phyloP scores from a whole-genome alignment of 1,140 invertebrate species.

The Cyclina sinensis region DNA sequence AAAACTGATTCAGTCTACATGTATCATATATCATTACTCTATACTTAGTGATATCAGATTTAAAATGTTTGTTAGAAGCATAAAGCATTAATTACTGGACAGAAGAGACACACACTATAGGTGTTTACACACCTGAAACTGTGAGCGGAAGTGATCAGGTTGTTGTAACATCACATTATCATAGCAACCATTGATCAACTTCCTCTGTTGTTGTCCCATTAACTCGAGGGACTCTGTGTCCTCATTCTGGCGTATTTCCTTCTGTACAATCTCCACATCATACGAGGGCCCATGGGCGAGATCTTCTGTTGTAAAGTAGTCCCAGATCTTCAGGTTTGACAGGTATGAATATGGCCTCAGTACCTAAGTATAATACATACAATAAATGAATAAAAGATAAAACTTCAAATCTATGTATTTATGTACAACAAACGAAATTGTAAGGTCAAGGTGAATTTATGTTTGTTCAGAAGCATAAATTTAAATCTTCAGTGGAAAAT shows the following conservation, averaged over 20 bases:
- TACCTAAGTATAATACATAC: constrained; percentile 88
- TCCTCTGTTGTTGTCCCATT: constrained; percentile 74
- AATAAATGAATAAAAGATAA: no score
- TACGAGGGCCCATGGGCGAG: constrained; percentile 96
- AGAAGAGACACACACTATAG: no score
- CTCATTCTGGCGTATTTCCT: constrained; percentile 78
- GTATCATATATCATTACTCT: no score
- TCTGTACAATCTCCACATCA: constrained; percentile 92
- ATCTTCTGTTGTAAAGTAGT: constrained; percentile 97
- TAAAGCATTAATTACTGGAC: no score
- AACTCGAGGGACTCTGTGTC: constrained; percentile 79
- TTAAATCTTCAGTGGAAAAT: no score
- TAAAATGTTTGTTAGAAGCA: no score
- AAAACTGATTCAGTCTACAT: no score
- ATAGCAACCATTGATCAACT: constrained; percentile 90
- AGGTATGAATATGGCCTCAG: constrained; percentile 95
- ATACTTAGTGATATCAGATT: no score
- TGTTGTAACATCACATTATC: constrained; percentile 93
- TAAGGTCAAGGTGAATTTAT: no score
- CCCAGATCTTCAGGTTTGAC: constrained; percentile 95
- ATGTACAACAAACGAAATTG: no score
- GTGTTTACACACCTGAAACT: constrained; percentile 90
- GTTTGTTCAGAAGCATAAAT: no score
- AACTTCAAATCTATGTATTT: no score
- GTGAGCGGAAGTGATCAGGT: constrained; percentile 94